Percentiles rank a stretch among this genome's conserved stretches.
Evolutionary conservation across 2,113 vertebrate genomes (phyloP).

Genomic region (Coptodon rendalli): DNA sequence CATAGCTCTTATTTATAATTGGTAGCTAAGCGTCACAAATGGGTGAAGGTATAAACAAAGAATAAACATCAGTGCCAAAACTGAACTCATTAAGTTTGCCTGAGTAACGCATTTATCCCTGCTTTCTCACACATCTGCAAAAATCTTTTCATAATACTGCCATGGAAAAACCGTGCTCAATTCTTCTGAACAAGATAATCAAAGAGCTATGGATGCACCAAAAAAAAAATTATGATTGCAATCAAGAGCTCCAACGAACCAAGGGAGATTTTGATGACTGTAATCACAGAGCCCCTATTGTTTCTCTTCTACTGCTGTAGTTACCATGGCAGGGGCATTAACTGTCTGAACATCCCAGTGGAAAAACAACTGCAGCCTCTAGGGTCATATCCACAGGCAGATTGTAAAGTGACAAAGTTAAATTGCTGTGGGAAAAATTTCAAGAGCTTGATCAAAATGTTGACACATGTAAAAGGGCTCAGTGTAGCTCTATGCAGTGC

Average conservation of each 20-base stretch:
- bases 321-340: background rate
- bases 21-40: background rate
- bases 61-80: background rate
- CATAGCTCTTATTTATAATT: background rate
- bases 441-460: background rate
- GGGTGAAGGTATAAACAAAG: background rate
- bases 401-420: background rate
- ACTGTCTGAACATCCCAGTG: background rate
- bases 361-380: background rate
- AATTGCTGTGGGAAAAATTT: background rate
- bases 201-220: constrained; percentile 7
- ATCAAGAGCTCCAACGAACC: constrained; percentile 34
- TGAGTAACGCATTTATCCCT: background rate
- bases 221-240: constrained; percentile 42
- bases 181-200: background rate
- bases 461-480: background rate
- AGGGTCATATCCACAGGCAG: background rate
- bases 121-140: background rate
- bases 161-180: background rate
- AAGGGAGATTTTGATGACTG: constrained; percentile 37
- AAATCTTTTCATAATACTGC: background rate
- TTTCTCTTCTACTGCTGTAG: constrained; percentile 9
- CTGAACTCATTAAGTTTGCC: background rate
- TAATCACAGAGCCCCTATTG: constrained; percentile 49
- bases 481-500: background rate